These are phyloP conservation scores for Cyaniris semiargus DNA, from an alignment of 2,888 invertebrate species.

Conservation along the genomic window DNA sequence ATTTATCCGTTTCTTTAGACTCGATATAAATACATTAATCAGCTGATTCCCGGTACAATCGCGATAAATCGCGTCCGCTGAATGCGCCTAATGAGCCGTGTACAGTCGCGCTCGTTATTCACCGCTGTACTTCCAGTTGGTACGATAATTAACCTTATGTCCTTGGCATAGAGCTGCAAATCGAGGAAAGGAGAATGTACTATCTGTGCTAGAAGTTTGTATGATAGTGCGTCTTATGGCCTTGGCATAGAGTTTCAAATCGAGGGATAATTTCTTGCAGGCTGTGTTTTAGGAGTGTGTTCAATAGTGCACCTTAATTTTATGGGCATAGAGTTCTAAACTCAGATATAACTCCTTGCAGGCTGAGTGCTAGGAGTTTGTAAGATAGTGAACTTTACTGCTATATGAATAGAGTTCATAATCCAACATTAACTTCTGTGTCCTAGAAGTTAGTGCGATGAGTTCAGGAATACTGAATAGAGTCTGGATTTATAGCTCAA, in stretches of 20 bases:
- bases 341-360: background rate
- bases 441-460: background rate
- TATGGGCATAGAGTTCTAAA: no score
- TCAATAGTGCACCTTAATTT: background rate
- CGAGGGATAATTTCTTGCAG: background rate
- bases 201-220: no score
- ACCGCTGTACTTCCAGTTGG: background rate
- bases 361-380: background rate
- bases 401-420: background rate
- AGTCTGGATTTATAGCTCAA: background rate
- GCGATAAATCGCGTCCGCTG: background rate
- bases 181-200: background rate
- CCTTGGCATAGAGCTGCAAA: background rate
- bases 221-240: no score
- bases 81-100: constrained; percentile 13
- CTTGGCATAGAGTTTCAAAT: no score
- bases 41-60: background rate
- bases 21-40: background rate
- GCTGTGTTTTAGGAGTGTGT: background rate
- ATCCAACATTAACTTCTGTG: background rate
- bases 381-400: background rate
- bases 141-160: background rate
- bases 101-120: background rate
- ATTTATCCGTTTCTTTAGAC: no score
- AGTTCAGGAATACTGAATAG: no score